Percentiles rank a stretch among this genome's conserved stretches.
These are phyloP conservation scores for Chlorodrepanis virens DNA, from an alignment of 2,113 vertebrate species.

Conservation along the genomic window DNA sequence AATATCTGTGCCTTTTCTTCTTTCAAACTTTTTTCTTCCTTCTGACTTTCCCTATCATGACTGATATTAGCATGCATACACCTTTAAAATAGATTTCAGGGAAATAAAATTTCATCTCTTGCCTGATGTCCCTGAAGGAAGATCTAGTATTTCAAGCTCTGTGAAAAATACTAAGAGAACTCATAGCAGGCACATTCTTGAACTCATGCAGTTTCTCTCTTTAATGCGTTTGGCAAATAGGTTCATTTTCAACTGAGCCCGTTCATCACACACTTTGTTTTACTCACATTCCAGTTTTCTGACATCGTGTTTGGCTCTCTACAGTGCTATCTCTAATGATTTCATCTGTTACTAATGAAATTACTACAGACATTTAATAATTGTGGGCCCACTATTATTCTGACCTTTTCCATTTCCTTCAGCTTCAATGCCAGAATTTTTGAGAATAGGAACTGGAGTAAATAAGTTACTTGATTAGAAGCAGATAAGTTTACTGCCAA, in stretches of 20 bases:
- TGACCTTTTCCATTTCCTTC: not conserved
- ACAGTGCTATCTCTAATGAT: not conserved
- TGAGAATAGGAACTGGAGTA: not conserved
- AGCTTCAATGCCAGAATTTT: not conserved
- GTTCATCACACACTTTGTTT: conserved; percentile 11
- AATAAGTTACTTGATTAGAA: not conserved
- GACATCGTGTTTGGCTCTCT: conserved; percentile 24
- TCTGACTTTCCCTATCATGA: not conserved
- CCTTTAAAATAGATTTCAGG: not conserved
- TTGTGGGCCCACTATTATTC: not conserved
- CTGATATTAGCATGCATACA: not conserved
- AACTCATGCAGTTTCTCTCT: not conserved
- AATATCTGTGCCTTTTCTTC: not conserved
- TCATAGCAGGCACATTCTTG: not conserved
- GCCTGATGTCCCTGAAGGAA: not conserved
- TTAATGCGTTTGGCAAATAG: not conserved
- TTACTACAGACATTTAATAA: conserved; percentile 21
- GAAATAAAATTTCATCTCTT: not conserved
- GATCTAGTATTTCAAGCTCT: not conserved
- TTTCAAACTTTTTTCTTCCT: not conserved
- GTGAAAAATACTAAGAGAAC: not conserved
- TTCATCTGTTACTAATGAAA: conserved; percentile 51
- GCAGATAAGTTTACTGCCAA: not conserved
- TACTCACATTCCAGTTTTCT: not conserved
- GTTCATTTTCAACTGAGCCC: not conserved